Evolutionary conservation across 1,140 invertebrate species (phyloP).

Genomic region (Manduca sexta): DNA sequence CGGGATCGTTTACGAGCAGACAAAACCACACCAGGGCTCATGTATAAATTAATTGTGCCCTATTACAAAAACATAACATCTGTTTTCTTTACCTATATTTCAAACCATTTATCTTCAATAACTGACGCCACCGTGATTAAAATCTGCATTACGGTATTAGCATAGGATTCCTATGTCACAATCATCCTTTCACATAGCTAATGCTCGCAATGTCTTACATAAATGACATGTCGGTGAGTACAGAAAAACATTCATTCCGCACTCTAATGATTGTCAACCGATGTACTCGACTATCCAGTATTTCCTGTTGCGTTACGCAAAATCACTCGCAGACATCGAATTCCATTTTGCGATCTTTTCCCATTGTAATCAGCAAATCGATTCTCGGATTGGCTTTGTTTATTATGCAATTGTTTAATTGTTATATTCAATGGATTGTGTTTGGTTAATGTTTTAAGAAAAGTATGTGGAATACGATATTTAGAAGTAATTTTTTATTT

Average conservation of each 20-base stretch:
- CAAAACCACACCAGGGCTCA: too few species aligned
- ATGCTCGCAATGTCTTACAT: background rate
- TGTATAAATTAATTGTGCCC: too few species aligned
- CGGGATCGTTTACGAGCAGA: too few species aligned
- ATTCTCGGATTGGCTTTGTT: constrained; percentile 38
- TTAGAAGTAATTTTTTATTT: background rate
- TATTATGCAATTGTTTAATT: constrained; percentile 15
- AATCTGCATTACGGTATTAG: too few species aligned
- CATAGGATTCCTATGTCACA: background rate
- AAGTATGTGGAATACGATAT: too few species aligned
- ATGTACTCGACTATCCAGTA: constrained; percentile 43
- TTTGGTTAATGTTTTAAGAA: background rate
- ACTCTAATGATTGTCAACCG: constrained; percentile 32
- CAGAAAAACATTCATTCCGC: background rate
- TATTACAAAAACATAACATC: too few species aligned
- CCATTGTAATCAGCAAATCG: constrained; percentile 34
- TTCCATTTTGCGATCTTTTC: constrained; percentile 29
- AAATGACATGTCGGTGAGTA: background rate
- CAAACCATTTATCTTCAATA: too few species aligned
- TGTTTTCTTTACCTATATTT: too few species aligned
- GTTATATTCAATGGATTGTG: background rate
- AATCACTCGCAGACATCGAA: constrained; percentile 37
- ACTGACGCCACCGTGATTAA: too few species aligned
- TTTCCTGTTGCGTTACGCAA: constrained; percentile 55
- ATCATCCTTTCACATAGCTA: background rate